Base-by-base conservation (phyloP, 2,888 invertebrate genomes). In the Helobdella robusta region DNA sequence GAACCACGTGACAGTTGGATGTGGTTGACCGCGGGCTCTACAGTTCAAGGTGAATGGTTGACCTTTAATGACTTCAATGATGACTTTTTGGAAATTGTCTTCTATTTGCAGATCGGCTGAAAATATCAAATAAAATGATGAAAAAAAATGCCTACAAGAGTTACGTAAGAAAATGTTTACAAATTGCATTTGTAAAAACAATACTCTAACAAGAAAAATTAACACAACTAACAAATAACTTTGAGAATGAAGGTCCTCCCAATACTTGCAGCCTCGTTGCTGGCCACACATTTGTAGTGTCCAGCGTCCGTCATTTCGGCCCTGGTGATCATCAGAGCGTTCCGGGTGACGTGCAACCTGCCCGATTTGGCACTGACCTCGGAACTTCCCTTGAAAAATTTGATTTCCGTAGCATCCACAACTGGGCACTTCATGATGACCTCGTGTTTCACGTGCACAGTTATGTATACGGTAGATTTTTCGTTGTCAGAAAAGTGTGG, bases 201-300 rank as follows among this genome's bases (percentile, higher is more conserved):
- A n/a, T n/a, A n/a, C n/a, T n/a, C n/a, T n/a, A n/a, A n/a, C n/a
- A 40, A 40, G 11, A 40, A 40, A 40, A 40, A 40, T 40, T 40
- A 40, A 40, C n/a, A 40, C 11, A 11, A 15, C 34, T 50, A 5
- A 78, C 78, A 75, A 74, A 76, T 77, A 58, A 78, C 74, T 36
- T 73, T 70, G 50, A 78, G 74, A 6, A 73, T 71, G 4, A 74
- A 73, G 8, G 73, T 70, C 6, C 67, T 67, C 23, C 72, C 66
- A 18, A 81, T 72, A 23, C 68, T 67, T 20, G 76, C 77, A 20
- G 78, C 78, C 3, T 73, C 73, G 65, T 79, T 79, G 67, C 74
- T 73, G 18, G 78, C 79, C 25, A 76, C 71, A 72, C 79, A 79
- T 54, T 76, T 78, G 71, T 82, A 83, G 34, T 74, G 70, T 11